A percentile compares a stretch with the other conserved stretches of the same genome.
Conservation (phyloP, 2,888 invertebrate species). For the Apamea anceps region DNA sequence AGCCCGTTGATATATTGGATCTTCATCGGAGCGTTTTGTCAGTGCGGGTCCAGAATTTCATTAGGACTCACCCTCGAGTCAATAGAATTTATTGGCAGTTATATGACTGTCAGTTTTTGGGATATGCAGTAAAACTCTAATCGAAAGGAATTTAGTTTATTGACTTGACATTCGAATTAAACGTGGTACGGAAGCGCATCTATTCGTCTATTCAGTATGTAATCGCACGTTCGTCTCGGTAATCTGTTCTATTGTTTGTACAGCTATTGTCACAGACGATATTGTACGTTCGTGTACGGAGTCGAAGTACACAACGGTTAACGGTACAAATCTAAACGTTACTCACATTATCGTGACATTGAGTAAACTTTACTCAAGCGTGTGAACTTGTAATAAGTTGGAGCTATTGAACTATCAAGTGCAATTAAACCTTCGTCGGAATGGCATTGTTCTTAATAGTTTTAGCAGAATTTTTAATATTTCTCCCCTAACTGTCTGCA, state of each 20-base stretch:
- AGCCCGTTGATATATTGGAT: slow-evolving; percentile 73
- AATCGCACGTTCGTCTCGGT: slow-evolving; percentile 73
- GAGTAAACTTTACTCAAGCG: slow-evolving; percentile 55
- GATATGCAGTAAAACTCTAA: slow-evolving; percentile 30
- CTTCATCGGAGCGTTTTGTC: slow-evolving; percentile 42
- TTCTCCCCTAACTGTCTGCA: slow-evolving; percentile 4
- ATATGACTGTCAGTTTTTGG: slow-evolving; percentile 26
- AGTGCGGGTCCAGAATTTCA: slow-evolving; percentile 56
- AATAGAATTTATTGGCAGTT: slow-evolving; percentile 44
- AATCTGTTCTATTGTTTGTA: slow-evolving; percentile 81
- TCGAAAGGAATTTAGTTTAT: slow-evolving; percentile 47
- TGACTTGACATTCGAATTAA: slow-evolving; percentile 59
- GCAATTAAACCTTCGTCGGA: slow-evolving; percentile 33
- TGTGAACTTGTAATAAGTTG: slow-evolving; percentile 60
- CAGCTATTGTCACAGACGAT: slow-evolving; percentile 76
- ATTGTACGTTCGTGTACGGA: slow-evolving; percentile 69
- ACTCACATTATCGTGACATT: slow-evolving; percentile 52
- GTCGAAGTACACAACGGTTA: slow-evolving; percentile 48
- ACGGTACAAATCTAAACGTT: slow-evolving; percentile 58
- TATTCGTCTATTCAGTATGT: slow-evolving; percentile 71
- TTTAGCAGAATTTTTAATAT: slow-evolving; percentile 29
- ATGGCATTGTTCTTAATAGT: slow-evolving; percentile 42
- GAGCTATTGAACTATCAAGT: slow-evolving; percentile 51
- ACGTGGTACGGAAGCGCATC: slow-evolving; percentile 64
- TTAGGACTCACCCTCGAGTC: slow-evolving; percentile 39